Evolutionary conservation across 2,113 vertebrate species (phyloP).

Genomic region (Oreotrochilus melanogaster): DNA sequence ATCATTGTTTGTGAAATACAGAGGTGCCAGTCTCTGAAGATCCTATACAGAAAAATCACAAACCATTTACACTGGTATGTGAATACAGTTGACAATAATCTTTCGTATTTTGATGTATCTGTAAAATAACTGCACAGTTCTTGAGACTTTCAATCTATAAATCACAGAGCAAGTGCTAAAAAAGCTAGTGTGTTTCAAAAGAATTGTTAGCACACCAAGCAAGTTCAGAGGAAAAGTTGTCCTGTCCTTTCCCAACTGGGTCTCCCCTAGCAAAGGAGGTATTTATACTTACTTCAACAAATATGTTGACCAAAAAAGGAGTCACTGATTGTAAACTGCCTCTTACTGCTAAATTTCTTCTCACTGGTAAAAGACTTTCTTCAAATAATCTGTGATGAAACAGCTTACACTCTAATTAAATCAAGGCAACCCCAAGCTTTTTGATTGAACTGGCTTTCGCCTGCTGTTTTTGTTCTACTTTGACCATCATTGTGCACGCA

Average conservation of each 20-base stretch:
- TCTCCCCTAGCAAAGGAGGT: not conserved
- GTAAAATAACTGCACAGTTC: not conserved
- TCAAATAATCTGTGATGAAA: not conserved
- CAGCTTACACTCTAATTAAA: not conserved
- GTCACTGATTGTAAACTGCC: not conserved
- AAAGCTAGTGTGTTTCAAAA: not conserved
- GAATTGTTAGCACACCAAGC: not conserved
- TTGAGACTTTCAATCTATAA: not conserved
- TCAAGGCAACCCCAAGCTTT: not conserved
- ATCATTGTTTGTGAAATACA: not conserved
- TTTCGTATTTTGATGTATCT: conserved; percentile 14
- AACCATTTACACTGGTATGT: not conserved
- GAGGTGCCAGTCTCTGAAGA: not conserved
- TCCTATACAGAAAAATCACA: not conserved
- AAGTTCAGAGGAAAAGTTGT: not conserved
- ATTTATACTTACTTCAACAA: not conserved
- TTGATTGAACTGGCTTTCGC: not conserved
- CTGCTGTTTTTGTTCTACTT: not conserved
- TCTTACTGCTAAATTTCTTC: not conserved
- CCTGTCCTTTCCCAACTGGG: not conserved
- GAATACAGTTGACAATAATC: not conserved
- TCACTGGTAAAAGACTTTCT: not conserved
- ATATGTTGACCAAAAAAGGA: not conserved
- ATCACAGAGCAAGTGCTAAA: not conserved
- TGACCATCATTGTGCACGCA: not conserved